phyloP scores from a whole-genome alignment of 2,797 vertebrate species.

The Pogoniulus pusillus region DNA sequence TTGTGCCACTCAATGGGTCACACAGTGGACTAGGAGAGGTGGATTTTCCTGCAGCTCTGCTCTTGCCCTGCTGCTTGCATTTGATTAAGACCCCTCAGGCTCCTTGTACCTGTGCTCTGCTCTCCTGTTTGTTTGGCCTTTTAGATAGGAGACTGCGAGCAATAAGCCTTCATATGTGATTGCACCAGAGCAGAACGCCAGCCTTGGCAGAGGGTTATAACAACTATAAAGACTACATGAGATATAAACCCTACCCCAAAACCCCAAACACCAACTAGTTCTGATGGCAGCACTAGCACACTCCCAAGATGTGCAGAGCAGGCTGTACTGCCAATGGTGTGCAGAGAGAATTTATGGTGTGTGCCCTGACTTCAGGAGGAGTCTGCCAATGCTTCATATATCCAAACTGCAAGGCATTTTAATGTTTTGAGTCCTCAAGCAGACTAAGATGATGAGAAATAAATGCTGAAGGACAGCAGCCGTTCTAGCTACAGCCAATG shows the following conservation, averaged over 20 bases:
- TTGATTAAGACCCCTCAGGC: neutral
- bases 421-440: neutral
- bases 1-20: neutral
- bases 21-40: neutral
- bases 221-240: neutral
- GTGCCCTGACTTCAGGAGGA: neutral
- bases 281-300: neutral
- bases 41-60: neutral
- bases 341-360: neutral
- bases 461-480: conserved; percentile 4
- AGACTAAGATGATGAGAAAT: neutral
- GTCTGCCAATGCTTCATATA: neutral
- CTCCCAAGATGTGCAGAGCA: neutral
- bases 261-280: accelerated
- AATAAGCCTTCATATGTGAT: neutral
- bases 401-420: neutral
- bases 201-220: neutral
- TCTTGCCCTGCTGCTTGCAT: neutral
- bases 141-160: neutral
- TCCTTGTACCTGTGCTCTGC: neutral
- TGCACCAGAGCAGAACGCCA: accelerated
- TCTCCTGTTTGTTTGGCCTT: neutral
- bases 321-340: neutral
- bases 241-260: neutral
- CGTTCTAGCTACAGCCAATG: neutral